These are phyloP conservation scores for Myotis yumanensis DNA, from an alignment of 2,113 vertebrate genomes.

Conservation along the genomic window DNA sequence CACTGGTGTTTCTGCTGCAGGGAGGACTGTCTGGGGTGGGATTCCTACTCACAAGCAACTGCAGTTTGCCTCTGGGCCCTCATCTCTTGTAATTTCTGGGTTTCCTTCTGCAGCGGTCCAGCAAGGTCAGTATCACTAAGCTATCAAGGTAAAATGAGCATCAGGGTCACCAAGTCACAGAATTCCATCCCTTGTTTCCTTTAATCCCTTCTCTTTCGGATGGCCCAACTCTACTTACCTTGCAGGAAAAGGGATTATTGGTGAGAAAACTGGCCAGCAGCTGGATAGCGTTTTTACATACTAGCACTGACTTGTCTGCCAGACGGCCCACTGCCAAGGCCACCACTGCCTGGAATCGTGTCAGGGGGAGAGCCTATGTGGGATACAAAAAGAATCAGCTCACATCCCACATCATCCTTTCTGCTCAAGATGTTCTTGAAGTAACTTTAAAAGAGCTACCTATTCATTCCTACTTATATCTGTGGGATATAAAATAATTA, in stretches of 20 bases:
- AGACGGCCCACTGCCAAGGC: constrained; percentile 92
- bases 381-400: neutral
- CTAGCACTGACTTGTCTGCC: constrained; percentile 93
- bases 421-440: neutral
- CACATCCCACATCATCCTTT: neutral
- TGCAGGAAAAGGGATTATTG: constrained; percentile 97
- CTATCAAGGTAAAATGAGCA: constrained; percentile 78
- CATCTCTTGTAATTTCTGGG: constrained; percentile 89
- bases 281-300: constrained; percentile 96
- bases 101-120: constrained; percentile 92
- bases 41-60: constrained; percentile 73
- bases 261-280: constrained; percentile 94
- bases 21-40: neutral
- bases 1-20: neutral
- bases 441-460: neutral
- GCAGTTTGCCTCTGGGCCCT: constrained; percentile 75
- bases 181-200: neutral
- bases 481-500: neutral
- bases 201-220: neutral
- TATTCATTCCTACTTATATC: neutral
- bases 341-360: constrained; percentile 91
- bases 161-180: neutral
- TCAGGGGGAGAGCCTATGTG: constrained; percentile 91
- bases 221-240: constrained; percentile 84
- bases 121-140: constrained; percentile 90